phyloP scores from a whole-genome alignment of 2,888 invertebrate species.

The Dascillus cervinus region DNA sequence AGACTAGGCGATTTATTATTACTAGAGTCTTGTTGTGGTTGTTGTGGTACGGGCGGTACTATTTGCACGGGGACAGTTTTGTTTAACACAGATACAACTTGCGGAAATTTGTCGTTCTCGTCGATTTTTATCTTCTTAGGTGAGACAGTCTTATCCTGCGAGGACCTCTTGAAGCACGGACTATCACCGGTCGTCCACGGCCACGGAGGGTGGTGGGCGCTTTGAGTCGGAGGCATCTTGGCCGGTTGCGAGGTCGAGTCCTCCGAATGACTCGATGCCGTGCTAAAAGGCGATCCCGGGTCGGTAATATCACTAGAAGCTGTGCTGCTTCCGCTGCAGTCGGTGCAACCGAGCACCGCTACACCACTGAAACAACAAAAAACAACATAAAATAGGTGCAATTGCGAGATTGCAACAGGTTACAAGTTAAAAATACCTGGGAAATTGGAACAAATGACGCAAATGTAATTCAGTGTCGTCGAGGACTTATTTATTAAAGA shows the following conservation, averaged over 20 bases:
- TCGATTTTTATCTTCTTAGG: conserved; percentile 29
- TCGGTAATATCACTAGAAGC: conserved; percentile 75
- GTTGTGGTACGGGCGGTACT: conserved; percentile 8
- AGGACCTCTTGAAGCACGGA: conserved; percentile 20
- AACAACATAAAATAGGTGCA: conserved; percentile 3
- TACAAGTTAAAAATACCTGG: too few relatives aligned
- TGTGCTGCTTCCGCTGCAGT: conserved; percentile 53
- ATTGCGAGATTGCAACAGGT: too few relatives aligned
- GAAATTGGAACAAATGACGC: too few relatives aligned
- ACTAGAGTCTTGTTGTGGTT: conserved; percentile 9
- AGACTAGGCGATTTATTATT: conserved; percentile 25
- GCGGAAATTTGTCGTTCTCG: conserved; percentile 29
- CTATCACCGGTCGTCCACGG: conserved; percentile 26
- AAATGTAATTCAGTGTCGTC: too few relatives aligned
- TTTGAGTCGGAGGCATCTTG: conserved; percentile 36
- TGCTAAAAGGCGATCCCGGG: conserved; percentile 78
- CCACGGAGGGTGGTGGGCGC: conserved; percentile 28
- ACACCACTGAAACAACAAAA: conserved; percentile 62
- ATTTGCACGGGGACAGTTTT: conserved; percentile 13
- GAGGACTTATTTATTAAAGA: too few relatives aligned
- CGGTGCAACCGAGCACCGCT: conserved; percentile 69
- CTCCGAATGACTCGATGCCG: conserved; percentile 48
- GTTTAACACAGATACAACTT: conserved; percentile 24
- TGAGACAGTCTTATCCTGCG: conserved; percentile 27
- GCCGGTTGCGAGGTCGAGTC: conserved; percentile 35